These are phyloP conservation scores for Spinus pinus DNA, from an alignment of 2,797 vertebrate species.

Conservation along the genomic window DNA sequence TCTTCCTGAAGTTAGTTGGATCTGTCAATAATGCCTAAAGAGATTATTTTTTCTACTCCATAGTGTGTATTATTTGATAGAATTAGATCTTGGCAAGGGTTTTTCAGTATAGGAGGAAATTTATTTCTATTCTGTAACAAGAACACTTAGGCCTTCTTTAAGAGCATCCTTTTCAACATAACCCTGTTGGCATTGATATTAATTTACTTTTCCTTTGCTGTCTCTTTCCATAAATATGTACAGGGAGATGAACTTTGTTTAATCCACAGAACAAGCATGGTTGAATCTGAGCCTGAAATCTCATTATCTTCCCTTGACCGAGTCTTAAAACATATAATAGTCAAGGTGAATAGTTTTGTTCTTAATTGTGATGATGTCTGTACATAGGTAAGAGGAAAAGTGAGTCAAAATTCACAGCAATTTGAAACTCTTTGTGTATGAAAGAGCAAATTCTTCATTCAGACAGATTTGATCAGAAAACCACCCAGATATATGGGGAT, in stretches of 20 bases:
- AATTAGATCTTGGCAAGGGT: background rate
- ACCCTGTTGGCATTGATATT: background rate
- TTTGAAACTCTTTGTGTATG: background rate
- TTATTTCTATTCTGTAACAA: background rate
- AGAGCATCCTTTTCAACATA: background rate
- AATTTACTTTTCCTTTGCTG: constrained; percentile 8
- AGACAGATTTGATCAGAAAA: constrained; percentile 2
- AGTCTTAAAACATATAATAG: background rate
- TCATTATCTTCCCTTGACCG: background rate
- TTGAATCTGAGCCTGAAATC: constrained; percentile 24
- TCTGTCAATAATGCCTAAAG: background rate
- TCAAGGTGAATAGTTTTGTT: constrained; percentile 17
- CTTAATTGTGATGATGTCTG: background rate
- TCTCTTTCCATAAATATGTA: constrained; percentile 8
- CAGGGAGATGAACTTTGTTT: background rate
- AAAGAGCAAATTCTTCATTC: background rate
- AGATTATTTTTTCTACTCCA: background rate
- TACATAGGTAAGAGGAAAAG: background rate
- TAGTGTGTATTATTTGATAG: background rate
- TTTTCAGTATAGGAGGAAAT: background rate
- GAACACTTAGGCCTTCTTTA: background rate
- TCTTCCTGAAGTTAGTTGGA: background rate
- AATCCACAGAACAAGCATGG: background rate
- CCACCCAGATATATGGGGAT: background rate
- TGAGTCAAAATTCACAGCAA: background rate